A percentile compares a stretch with the other conserved stretches of the same genome.
phyloP scores from a whole-genome alignment of 2,888 invertebrate species.

The Carabus problematicus region DNA sequence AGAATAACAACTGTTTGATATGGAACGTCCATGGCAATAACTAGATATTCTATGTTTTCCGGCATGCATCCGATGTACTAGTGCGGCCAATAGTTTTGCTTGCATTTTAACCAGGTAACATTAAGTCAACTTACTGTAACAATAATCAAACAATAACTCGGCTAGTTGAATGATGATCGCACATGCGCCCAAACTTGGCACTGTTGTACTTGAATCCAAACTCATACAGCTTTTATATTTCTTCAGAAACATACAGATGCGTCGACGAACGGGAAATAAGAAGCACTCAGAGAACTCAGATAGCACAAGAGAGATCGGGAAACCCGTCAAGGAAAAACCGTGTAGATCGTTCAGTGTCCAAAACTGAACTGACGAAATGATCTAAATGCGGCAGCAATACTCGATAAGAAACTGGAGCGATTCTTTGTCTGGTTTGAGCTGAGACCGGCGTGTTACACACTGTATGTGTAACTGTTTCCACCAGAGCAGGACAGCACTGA shows the following conservation, averaged over 20 bases:
- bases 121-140: constrained; percentile 22
- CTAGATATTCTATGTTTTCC: not conserved
- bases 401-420: constrained; percentile 35
- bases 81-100: too few species aligned
- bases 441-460: constrained; percentile 12
- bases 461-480: not conserved
- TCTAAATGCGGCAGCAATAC: constrained; percentile 29
- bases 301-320: not conserved
- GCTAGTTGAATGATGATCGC: constrained; percentile 17
- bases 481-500: constrained; percentile 20
- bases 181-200: constrained; percentile 16
- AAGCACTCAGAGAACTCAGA: not conserved
- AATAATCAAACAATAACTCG: constrained; percentile 36
- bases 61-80: too few species aligned
- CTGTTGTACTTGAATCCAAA: constrained; percentile 18
- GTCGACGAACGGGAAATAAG: constrained; percentile 5
- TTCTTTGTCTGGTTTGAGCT: constrained; percentile 6
- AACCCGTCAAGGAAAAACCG: constrained; percentile 14
- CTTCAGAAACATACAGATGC: constrained; percentile 18
- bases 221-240: constrained; percentile 20
- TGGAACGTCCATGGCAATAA: not conserved
- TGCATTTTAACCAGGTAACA: not conserved
- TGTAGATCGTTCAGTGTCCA: constrained; percentile 26
- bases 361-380: constrained; percentile 30
- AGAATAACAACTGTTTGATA: not conserved